Evolutionary conservation across 2,888 invertebrate species (phyloP).

Genomic region (Leptinotarsa peninsularis): DNA sequence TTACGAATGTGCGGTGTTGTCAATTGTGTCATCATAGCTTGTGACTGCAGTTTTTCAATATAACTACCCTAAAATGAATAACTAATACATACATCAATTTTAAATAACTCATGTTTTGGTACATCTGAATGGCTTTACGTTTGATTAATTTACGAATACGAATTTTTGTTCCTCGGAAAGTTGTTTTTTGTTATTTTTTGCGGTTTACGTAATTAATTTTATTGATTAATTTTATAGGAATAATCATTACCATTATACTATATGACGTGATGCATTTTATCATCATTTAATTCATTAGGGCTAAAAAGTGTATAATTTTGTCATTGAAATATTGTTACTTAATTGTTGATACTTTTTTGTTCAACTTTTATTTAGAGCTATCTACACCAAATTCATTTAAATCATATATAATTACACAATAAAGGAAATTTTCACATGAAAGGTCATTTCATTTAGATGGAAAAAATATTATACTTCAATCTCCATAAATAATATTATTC

Average conservation of each 20-base stretch:
- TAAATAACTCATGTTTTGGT: not conserved
- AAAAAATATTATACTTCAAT: not conserved
- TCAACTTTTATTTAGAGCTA: not conserved
- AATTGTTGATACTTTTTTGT: not conserved
- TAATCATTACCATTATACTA: not conserved
- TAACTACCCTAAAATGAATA: no score
- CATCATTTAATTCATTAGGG: not conserved
- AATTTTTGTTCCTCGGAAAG: not conserved
- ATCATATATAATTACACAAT: not conserved
- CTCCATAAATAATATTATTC: no score
- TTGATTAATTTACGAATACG: not conserved
- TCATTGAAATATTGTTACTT: not conserved
- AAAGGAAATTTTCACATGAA: not conserved
- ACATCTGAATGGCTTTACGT: not conserved
- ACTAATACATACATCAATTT: no score
- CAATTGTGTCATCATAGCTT: no score
- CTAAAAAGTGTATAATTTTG: not conserved
- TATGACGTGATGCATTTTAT: not conserved
- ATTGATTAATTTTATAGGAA: not conserved
- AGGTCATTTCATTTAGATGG: not conserved
- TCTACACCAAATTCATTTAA: not conserved
- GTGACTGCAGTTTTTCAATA: no score
- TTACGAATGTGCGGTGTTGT: no score
- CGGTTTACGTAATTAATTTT: not conserved
- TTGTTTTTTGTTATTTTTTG: not conserved